phyloP scores from a whole-genome alignment of 2,113 vertebrate genomes.

The Brachypodius melanocephalos region DNA sequence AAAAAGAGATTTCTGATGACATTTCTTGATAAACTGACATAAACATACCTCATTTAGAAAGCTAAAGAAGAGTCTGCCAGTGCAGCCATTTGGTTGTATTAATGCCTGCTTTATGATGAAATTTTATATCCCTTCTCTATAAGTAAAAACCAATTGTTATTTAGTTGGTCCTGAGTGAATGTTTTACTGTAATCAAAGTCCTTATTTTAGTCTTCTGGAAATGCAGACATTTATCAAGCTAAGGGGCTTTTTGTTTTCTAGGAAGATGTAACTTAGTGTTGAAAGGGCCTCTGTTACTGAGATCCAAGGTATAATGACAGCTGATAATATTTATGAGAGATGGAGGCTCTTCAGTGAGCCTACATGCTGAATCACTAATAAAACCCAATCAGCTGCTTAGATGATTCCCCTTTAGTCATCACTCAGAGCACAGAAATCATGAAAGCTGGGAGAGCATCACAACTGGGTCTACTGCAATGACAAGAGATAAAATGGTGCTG shows the following conservation, averaged over 20 bases:
- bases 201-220: constrained; percentile 4
- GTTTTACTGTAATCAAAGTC: neutral
- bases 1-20: neutral
- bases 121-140: neutral
- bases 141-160: neutral
- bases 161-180: neutral
- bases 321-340: neutral
- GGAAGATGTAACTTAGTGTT: neutral
- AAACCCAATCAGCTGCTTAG: constrained; percentile 20
- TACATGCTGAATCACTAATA: constrained; percentile 38
- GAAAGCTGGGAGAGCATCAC: neutral
- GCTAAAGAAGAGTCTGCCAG: neutral
- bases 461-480: neutral
- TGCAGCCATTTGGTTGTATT: neutral
- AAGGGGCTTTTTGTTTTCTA: neutral
- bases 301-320: neutral
- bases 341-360: neutral
- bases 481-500: neutral
- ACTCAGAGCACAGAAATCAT: neutral
- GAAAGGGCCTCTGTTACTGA: neutral
- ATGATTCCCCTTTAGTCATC: constrained; percentile 7
- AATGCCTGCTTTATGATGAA: neutral
- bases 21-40: constrained; percentile 33
- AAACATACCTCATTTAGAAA: constrained; percentile 21
- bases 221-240: neutral